Percentiles rank a stretch among this genome's conserved stretches.
These are phyloP conservation scores for Tetraodon nigroviridis DNA, from an alignment of 2,113 vertebrate species.

Conservation along the genomic window DNA sequence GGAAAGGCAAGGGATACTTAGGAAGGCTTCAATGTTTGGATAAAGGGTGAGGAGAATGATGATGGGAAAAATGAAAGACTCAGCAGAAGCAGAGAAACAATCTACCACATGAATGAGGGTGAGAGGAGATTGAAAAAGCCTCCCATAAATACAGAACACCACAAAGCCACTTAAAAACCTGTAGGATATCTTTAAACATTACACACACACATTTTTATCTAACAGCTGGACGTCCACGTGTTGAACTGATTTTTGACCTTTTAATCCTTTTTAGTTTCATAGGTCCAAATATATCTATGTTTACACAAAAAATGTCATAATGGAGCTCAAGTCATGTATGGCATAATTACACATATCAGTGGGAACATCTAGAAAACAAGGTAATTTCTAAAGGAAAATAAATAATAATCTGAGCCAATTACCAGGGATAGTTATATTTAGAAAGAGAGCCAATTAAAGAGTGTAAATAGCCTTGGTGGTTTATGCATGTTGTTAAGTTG, in stretches of 20 bases:
- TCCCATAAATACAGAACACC: conserved; percentile 68
- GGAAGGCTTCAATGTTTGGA: conserved; percentile 6
- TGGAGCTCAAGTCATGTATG: not conserved
- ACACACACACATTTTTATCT: conserved; percentile 33
- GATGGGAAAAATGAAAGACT: conserved; percentile 35
- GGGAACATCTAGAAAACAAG: conserved; percentile 8
- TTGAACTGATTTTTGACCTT: conserved; percentile 12
- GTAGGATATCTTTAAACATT: conserved; percentile 65
- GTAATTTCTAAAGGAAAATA: conserved; percentile 13
- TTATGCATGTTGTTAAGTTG: conserved; percentile 60
- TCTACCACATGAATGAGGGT: conserved; percentile 65
- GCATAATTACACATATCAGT: conserved; percentile 3
- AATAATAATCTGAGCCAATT: conserved; percentile 19
- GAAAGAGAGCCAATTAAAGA: conserved; percentile 60
- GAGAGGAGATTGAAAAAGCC: conserved; percentile 52
- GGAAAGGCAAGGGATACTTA: not conserved
- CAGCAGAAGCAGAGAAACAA: conserved; percentile 27
- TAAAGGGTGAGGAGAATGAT: conserved; percentile 19
- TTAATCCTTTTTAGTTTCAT: conserved; percentile 18
- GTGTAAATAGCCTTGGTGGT: conserved; percentile 44
- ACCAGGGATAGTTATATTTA: conserved; percentile 35
- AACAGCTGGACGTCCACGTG: conserved; percentile 23
- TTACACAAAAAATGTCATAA: not conserved
- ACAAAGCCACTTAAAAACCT: conserved; percentile 75
- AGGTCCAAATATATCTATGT: not conserved